Base-by-base conservation (phyloP, 2,113 vertebrate species). In the Callipepla squamata region DNA sequence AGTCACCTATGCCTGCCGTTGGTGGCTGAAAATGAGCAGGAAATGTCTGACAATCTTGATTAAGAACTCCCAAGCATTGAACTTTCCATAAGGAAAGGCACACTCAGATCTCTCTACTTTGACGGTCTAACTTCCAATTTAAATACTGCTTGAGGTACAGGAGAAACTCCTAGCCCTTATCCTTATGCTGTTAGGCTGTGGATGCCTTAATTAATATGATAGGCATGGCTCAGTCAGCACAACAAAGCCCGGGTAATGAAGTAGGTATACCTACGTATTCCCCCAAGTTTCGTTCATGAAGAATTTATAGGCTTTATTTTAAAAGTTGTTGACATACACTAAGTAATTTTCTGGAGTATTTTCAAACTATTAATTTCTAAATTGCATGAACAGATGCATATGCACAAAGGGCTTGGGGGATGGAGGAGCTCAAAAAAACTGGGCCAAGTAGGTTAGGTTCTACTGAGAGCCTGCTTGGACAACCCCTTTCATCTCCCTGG, bases 11-110 rank as follows among this genome's bases (percentile, higher is more conserved):
- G 95, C 94, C 89, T 96, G 94, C 94, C 36, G 86, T 61, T 97
- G 92, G 96, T 96, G 95, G 95, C 95, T 96, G 92, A 94, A 96
- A 97, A 96, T 96, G 93, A 97, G 96, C 96, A 97, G 97, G 96
- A 97, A 97, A 96, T 15, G 44, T 94, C 97, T 97, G 96, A 97
- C 96, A 95, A 95, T 96, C 95, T 96, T 97, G 95, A 96, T 97
- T 96, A 96, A 96, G 96, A 96, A 96, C 95, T 96, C 94, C 95
- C 94, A 97, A 92, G 91, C 80, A 91, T 0, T 96, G 94, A 96
- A 97, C 95, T 97, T 97, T 97, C 95, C 93, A 89, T 84, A 85
- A 90, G 94, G 92, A 90, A 96, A 96, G 78, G 86, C 81, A 28
- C 83, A 94, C 86, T 95, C 91, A 89, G 83, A 94, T 95, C 94